A percentile compares a stretch with the other conserved stretches of the same genome.
phyloP scores from a whole-genome alignment of 2,888 invertebrate genomes.

The Ennomos quercinarius region DNA sequence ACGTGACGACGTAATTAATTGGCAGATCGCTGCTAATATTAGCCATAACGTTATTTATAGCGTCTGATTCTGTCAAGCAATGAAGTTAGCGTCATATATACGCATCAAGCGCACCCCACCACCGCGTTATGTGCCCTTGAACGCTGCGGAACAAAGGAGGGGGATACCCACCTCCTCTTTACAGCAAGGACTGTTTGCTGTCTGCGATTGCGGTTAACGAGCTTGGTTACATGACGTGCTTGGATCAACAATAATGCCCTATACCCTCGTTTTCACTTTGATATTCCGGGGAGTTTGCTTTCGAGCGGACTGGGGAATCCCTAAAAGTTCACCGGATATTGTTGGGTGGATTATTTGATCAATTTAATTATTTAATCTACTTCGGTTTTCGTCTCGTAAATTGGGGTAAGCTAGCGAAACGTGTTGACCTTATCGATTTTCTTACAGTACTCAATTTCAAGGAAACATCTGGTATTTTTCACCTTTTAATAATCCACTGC shows the following conservation, averaged over 20 bases:
- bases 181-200: constrained; percentile 38
- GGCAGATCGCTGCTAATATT: constrained; percentile 29
- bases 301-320: constrained; percentile 4
- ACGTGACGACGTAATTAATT: constrained; percentile 31
- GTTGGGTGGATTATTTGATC: constrained; percentile 10
- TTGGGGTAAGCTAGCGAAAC: not conserved
- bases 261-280: constrained; percentile 28
- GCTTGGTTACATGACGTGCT: constrained; percentile 36
- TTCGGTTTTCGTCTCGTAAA: constrained; percentile 5
- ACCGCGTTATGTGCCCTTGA: constrained; percentile 58
- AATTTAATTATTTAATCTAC: constrained; percentile 15
- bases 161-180: constrained; percentile 49
- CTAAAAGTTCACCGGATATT: constrained; percentile 15
- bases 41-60: constrained; percentile 42
- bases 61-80: constrained; percentile 40
- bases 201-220: constrained; percentile 42
- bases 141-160: constrained; percentile 58
- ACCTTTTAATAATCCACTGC: too few relatives aligned
- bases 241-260: constrained; percentile 37
- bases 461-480: too few relatives aligned
- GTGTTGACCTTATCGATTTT: not conserved
- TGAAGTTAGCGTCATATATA: constrained; percentile 46
- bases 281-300: constrained; percentile 22
- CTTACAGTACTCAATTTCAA: too few relatives aligned
- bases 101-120: constrained; percentile 42